Evolutionary conservation across 2,888 invertebrate genomes (phyloP).

Genomic region (Meiosimyza decipiens): DNA sequence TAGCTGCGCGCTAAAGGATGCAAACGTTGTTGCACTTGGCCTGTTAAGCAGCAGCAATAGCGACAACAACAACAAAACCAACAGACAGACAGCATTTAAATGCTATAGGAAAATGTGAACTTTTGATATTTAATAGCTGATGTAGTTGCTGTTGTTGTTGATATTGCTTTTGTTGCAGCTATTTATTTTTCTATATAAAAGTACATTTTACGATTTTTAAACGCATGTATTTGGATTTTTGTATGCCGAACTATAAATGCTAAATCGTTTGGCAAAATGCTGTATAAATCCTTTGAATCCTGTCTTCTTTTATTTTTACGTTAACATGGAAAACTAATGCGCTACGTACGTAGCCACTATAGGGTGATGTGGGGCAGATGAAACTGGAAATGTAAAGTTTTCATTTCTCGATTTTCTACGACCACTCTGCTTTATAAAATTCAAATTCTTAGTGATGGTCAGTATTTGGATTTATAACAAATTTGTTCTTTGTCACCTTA

Average conservation of each 20-base stretch:
- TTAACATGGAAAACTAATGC: slow-evolving; percentile 19
- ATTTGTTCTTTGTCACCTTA: too few relatives aligned
- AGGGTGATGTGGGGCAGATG: background rate
- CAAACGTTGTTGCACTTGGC: background rate
- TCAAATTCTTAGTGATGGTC: too few relatives aligned
- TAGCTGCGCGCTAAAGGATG: background rate
- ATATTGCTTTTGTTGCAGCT: slow-evolving; percentile 11
- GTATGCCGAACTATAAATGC: slow-evolving; percentile 31
- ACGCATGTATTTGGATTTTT: slow-evolving; percentile 32
- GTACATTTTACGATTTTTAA: slow-evolving; percentile 40
- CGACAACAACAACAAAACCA: background rate
- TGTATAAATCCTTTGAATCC: slow-evolving; percentile 8
- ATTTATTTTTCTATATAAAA: slow-evolving; percentile 32
- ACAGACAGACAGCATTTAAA: slow-evolving; percentile 25
- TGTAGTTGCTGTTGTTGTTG: slow-evolving; percentile 30
- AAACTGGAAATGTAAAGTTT: slow-evolving; percentile 1
- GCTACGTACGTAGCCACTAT: slow-evolving; percentile 10
- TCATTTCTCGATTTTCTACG: too few relatives aligned
- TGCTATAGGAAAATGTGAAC: slow-evolving; percentile 39
- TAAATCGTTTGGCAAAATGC: slow-evolving; percentile 24
- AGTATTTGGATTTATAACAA: too few relatives aligned
- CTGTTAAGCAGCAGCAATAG: background rate
- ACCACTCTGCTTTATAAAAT: too few relatives aligned
- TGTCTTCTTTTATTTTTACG: slow-evolving; percentile 11
- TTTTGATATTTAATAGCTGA: slow-evolving; percentile 39